Percentiles rank a stretch among this genome's conserved stretches.
phyloP scores from a whole-genome alignment of 2,888 invertebrate species.

The Rhamnusium bicolor region DNA sequence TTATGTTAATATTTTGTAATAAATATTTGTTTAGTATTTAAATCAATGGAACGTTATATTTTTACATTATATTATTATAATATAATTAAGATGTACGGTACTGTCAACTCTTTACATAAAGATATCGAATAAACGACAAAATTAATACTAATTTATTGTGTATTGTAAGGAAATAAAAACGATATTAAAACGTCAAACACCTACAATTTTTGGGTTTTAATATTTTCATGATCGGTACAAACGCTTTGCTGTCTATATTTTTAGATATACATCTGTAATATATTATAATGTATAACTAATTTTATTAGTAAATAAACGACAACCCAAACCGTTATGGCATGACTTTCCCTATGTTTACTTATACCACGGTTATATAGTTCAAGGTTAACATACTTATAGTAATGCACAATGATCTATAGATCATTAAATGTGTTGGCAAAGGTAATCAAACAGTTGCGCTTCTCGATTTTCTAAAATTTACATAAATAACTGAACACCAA shows the following conservation, averaged over 20 bases:
- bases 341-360: background rate
- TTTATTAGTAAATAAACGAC: background rate
- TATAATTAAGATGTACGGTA: background rate
- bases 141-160: background rate
- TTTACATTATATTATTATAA: background rate
- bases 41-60: background rate
- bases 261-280: background rate
- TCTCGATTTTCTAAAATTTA: background rate
- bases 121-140: background rate
- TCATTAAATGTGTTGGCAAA: background rate
- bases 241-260: background rate
- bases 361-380: background rate
- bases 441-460: background rate
- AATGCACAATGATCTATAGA: background rate
- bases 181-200: background rate
- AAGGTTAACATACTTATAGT: background rate
- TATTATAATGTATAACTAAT: background rate
- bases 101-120: background rate
- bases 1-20: slow-evolving; percentile 17
- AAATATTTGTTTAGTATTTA: slow-evolving; percentile 26
- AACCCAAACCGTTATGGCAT: background rate
- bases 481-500: too few species aligned
- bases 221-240: background rate
- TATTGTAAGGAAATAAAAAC: background rate
- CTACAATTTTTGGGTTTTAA: too few species aligned